Base-by-base conservation (phyloP, 2,888 invertebrate genomes). In the Acleris cristana region DNA sequence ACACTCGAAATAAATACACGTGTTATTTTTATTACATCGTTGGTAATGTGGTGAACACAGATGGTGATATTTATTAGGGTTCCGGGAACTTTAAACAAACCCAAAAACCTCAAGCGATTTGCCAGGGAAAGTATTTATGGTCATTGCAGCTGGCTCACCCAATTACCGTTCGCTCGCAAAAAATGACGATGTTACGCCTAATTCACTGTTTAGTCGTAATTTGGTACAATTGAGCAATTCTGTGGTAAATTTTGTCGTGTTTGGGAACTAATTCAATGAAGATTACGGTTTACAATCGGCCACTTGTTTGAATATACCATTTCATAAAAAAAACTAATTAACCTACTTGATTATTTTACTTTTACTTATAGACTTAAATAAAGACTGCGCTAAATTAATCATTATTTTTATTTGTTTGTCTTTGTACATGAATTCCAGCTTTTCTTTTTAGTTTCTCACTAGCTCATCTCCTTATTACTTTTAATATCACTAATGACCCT, bases 81-180 rank as follows among this genome's bases (percentile, higher is more conserved):
- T 51, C 45, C 65, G 44, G 61, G 45, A 56, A 62, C 52, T 66
- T 66, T 66, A 66, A 66, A 66, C 66, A 61, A 66, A 62, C 57
- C 61, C 61, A 57, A 61, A 62, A 66, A 66, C 66, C 61, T 62
- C 66, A 66, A 51, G 56, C 56, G 66, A 61, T 66, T 66, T 52
- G 65, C 48, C 23, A 40, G 56, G 66, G 61, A 66, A 66, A 62
- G 57, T 66, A 66, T 66, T 66, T 66, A 66, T 62, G 66, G 7
- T 62, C 66, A 62, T 66, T 57, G 61, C 66, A 66, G 61, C 61
- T 57, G 66, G 61, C 56, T 62, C 56, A 51, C 56, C 66, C 66
- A 66, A 62, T 66, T 66, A 66, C 66, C 30, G 56, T 34, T 53
- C 23, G 48, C 52, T 62, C 51, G 56, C 61, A 62, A 66, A 66